Conservation (phyloP, 2,888 invertebrate species). For the Eurytoma adleriae region DNA sequence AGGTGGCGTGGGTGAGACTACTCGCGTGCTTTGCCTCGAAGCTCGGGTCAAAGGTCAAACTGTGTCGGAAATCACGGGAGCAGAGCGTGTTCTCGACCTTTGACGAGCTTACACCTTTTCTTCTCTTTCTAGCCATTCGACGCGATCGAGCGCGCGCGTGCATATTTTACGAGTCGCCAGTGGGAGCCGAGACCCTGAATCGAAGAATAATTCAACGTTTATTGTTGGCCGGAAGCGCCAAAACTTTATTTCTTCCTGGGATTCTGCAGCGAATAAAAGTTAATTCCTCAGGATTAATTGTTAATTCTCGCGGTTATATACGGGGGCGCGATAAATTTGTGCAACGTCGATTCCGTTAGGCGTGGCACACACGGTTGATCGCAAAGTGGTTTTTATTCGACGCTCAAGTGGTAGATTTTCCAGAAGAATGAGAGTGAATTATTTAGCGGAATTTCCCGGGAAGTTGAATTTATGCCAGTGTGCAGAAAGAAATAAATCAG, state of each 20-base stretch:
- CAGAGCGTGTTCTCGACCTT: conserved; percentile 2
- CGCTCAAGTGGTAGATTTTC: background rate
- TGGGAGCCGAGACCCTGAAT: background rate
- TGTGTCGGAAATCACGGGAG: conserved; percentile 2
- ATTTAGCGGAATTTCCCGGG: conserved; percentile 16
- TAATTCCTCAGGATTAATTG: too few species aligned
- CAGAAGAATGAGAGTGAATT: conserved; percentile 13
- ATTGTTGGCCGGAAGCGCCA: too few species aligned
- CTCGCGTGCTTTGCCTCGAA: background rate
- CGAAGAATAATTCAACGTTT: too few species aligned
- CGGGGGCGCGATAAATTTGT: too few species aligned
- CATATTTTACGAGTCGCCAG: conserved; percentile 24
- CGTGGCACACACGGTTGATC: too few species aligned
- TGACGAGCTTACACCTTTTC: conserved; percentile 22
- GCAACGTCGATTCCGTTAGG: too few species aligned
- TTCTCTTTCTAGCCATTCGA: background rate
- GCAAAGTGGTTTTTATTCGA: conserved; percentile 1
- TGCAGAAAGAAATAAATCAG: background rate
- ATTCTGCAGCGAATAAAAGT: too few species aligned
- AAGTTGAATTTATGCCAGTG: conserved; percentile 1
- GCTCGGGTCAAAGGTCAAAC: conserved; percentile 33
- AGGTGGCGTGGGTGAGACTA: background rate
- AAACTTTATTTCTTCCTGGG: too few species aligned
- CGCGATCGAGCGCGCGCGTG: conserved; percentile 13
- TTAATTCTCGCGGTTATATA: too few species aligned